A percentile compares a stretch with the other conserved stretches of the same genome.
phyloP scores from a whole-genome alignment of 1,140 invertebrate species.

The Armadillidium nasatum region DNA sequence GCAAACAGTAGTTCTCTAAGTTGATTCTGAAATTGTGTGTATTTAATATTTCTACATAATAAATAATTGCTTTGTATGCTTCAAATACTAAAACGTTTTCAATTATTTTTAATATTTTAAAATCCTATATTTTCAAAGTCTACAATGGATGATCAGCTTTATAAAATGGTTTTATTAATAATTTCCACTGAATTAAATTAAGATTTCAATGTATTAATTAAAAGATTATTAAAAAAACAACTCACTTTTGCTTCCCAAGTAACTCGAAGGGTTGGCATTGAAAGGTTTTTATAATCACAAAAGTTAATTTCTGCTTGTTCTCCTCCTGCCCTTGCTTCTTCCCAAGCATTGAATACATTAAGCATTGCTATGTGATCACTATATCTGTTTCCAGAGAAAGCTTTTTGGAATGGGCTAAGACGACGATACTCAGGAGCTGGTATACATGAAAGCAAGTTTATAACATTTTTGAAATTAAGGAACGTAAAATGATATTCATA shows the following conservation, averaged over 20 bases:
- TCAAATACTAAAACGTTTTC: too few relatives aligned
- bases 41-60: neutral
- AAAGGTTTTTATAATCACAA: slow-evolving; percentile 86
- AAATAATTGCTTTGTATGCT: too few relatives aligned
- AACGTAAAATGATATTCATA: too few relatives aligned
- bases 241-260: slow-evolving; percentile 79
- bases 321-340: slow-evolving; percentile 66
- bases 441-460: neutral
- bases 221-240: slow-evolving; percentile 43
- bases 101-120: too few relatives aligned
- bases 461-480: too few relatives aligned
- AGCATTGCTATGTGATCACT: slow-evolving; percentile 95
- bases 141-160: too few relatives aligned
- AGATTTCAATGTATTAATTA: neutral
- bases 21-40: slow-evolving; percentile 61
- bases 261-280: slow-evolving; percentile 78
- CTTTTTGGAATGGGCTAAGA: slow-evolving; percentile 69
- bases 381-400: slow-evolving; percentile 74
- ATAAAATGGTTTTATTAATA: too few relatives aligned
- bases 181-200: too few relatives aligned
- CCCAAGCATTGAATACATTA: slow-evolving; percentile 86
- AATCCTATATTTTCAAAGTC: too few relatives aligned
- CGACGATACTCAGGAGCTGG: slow-evolving; percentile 50
- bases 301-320: slow-evolving; percentile 75
- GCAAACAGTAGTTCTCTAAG: slow-evolving; percentile 74